Evolutionary conservation across 2,797 vertebrate species (phyloP), one percentile per base, ranked within the genome.

Genomic region (Acomys russatus): DNA sequence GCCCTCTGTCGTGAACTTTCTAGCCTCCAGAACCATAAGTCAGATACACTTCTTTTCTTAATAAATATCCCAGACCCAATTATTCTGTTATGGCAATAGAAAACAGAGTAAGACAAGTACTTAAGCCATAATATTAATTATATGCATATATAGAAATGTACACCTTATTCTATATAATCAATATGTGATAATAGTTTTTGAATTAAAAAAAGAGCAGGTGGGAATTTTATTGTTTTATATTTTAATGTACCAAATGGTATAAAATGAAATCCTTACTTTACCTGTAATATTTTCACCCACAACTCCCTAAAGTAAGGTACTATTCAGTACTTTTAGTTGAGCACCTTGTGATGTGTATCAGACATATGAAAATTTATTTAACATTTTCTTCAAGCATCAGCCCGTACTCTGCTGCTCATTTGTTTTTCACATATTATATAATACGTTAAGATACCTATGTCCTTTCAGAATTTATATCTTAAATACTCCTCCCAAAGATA

Each of bases 371-470:
- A 14, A 12, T 83, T 68, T 51, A 38, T 86, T 61, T 68, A 9
- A 35, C 14, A 78, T 38, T 68, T 96, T 84, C n/a, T 95, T 79
- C 49, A 96, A 63, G 71, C 64, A 63, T 25, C 38, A 79, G 56
- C 8, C 22, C 70, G 6, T 3, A 59, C 6, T 64, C 4, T 64
- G 63, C 1, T 79, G 49, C n/a, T 71, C 6, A 2, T 84, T 94
- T 20, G 44, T 38, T 88, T 92, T 85, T 80, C 30, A 83, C 0
- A 20, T 92, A 25, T 9, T 59, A 12, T 79, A 49, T 25, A 11
- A 44, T 74, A 23, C 7, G 8, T 33, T 35, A 44, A 44, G 70
- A 76, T 89, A 59, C 23, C 22, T 54, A 20, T 59, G 10, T 85
- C 64, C 22, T 10, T 78, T 35, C 11, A 54, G 33, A 76, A 51